Evolutionary conservation across 2,797 vertebrate species (phyloP), one percentile per base, ranked within the genome.

Genomic region (Coluber constrictor): DNA sequence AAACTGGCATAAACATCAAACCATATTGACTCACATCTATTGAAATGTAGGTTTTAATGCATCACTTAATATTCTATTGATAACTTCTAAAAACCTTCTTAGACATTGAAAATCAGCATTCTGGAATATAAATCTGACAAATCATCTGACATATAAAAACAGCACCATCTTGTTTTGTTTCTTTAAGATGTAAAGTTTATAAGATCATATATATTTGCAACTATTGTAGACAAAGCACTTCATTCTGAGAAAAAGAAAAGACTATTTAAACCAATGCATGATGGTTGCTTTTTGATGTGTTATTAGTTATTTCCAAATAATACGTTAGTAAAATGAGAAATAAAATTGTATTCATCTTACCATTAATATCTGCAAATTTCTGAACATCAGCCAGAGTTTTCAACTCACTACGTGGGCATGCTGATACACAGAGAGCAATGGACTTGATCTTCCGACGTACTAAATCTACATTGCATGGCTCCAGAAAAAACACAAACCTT

Each of bases 401-500:
- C 92, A 99, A 95, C 94, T 99, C 98, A 93, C 98, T 98, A 0
- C 95, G 95, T 51, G 99, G 99, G 95, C 99, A 99, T 95, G 98
- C 97, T 20, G 99, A 98, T 83, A 99, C 99, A 92, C 99, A 99
- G 91, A 99, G 97, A 8, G 99, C 99, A 97, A 98, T 93, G 54
- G 99, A 99, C 87, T 98, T 98, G 95, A 99, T 99, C 96, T 98
- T 99, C 97, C 98, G 98, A 95, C 99, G 98, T 88, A 99, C 98
- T n/a, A 99, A 97, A 97, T 99, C 99, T 93, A 99, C 98, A 96
- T 99, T 99, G 96, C 99, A 99, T 8, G 99, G 99, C 96, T 99
- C 99, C 98, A 99, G 96, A 97, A 99, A 99, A 98, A 99, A 99
- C 4, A 99, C 99, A 79, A 98, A 99, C 97, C 99, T 99, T 90